These are phyloP conservation scores for Anarsia innoxiella DNA, from an alignment of 2,888 invertebrate species.

Conservation along the genomic window DNA sequence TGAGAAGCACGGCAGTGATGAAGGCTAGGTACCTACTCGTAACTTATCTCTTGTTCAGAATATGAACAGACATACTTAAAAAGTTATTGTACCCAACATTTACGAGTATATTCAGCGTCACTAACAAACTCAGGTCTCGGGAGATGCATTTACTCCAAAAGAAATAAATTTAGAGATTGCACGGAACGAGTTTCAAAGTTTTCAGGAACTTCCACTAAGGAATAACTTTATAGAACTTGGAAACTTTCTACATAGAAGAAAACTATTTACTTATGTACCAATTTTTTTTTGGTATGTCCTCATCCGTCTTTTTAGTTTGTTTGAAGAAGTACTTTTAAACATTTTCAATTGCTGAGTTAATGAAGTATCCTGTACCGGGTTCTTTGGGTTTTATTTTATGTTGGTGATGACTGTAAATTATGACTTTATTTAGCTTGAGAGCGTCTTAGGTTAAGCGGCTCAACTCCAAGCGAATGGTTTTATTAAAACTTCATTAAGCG, in stretches of 20 bases:
- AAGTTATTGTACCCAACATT: too few species aligned
- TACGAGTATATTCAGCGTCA: too few species aligned
- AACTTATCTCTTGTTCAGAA: too few species aligned
- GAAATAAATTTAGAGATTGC: slow-evolving; percentile 27
- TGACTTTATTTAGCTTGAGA: slow-evolving; percentile 23
- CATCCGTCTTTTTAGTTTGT: slow-evolving; percentile 1
- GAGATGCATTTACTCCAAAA: slow-evolving; percentile 23
- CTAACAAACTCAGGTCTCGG: slow-evolving; percentile 5
- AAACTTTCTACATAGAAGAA: slow-evolving; percentile 5
- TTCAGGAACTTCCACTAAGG: slow-evolving; percentile 22
- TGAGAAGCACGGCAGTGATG: too few species aligned
- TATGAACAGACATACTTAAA: too few species aligned
- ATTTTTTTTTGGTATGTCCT: not conserved
- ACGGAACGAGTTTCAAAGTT: slow-evolving; percentile 25
- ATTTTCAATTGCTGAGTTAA: too few species aligned
- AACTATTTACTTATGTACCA: too few species aligned
- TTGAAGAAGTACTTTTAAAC: not conserved
- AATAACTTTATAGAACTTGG: slow-evolving; percentile 19
- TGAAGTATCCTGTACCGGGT: slow-evolving; percentile 4
- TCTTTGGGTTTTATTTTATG: slow-evolving; percentile 11
- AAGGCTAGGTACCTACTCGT: too few species aligned
- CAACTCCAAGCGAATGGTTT: slow-evolving; percentile 22
- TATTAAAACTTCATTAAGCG: slow-evolving; percentile 25
- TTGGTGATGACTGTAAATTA: slow-evolving; percentile 23
- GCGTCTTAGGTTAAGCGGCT: slow-evolving; percentile 24